Percentiles rank a stretch among this genome's conserved stretches.
Conservation (phyloP, 2,888 invertebrate species). For the Acleris sparsana region DNA sequence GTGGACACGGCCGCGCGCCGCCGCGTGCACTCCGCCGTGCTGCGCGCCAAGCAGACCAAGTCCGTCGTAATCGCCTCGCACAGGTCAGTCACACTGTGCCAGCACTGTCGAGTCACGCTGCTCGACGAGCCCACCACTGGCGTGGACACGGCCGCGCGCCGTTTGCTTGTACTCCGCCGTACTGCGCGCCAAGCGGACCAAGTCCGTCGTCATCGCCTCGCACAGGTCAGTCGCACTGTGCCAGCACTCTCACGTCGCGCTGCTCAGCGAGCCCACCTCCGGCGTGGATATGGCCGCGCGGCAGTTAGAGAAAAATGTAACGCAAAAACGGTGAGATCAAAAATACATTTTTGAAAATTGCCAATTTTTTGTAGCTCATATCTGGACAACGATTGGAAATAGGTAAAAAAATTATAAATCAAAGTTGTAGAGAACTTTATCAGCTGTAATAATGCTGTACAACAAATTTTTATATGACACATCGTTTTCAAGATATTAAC, state of each 20-base stretch:
- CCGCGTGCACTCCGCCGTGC: slow-evolving; percentile 85
- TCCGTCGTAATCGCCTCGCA: slow-evolving; percentile 87
- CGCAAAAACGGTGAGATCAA: no score
- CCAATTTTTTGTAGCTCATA: no score
- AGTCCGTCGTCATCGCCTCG: slow-evolving; percentile 86
- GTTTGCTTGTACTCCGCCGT: slow-evolving; percentile 86
- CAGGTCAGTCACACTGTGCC: slow-evolving; percentile 69
- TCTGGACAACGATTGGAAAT: no score
- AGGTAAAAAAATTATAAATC: no score
- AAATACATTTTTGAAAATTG: no score
- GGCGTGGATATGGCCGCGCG: slow-evolving; percentile 87
- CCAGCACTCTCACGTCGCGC: slow-evolving; percentile 78
- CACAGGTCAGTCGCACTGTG: slow-evolving; percentile 79
- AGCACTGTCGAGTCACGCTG: slow-evolving; percentile 82
- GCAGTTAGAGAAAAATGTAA: no score
- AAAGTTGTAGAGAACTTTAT: no score
- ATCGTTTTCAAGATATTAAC: no score
- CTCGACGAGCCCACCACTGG: slow-evolving; percentile 90
- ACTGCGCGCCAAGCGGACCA: slow-evolving; percentile 72
- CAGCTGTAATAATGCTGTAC: no score
- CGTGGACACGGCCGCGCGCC: slow-evolving; percentile 86
- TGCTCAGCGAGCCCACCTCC: slow-evolving; percentile 89
- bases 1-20: slow-evolving; percentile 87
- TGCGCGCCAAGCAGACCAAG: slow-evolving; percentile 75
- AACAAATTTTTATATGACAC: no score